A percentile compares a stretch with the other conserved stretches of the same genome.
Conservation (phyloP, 2,797 vertebrate genomes). For the Ciconia nigra region DNA sequence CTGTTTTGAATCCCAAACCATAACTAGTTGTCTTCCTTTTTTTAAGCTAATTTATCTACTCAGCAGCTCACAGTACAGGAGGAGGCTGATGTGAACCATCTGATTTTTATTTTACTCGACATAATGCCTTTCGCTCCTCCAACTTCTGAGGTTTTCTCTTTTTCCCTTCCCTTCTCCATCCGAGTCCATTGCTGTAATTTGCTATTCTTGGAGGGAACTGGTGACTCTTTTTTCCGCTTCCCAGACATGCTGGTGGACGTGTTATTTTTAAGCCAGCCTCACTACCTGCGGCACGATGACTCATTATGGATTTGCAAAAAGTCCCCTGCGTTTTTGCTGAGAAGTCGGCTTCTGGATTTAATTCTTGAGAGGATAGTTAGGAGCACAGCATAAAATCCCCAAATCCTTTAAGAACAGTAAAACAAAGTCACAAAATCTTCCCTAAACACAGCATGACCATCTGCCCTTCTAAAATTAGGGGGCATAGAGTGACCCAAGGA, state of each 20-base stretch:
- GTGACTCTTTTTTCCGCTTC: neutral
- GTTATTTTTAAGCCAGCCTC: conserved; percentile 6
- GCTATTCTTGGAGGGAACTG: neutral
- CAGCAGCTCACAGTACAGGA: neutral
- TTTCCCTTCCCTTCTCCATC: neutral
- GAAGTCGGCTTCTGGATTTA: neutral
- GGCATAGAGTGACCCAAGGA: neutral
- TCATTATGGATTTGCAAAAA: neutral
- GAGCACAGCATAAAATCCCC: neutral
- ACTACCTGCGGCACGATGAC: neutral
- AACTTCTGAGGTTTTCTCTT: neutral
- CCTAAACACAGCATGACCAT: neutral
- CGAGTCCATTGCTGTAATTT: neutral
- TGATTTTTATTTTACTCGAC: neutral
- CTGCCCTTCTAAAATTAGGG: neutral
- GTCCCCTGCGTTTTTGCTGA: neutral
- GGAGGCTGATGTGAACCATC: neutral
- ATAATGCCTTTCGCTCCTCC: neutral
- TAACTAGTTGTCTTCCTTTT: neutral
- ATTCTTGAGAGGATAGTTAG: neutral
- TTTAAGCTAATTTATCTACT: neutral
- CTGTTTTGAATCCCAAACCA: neutral
- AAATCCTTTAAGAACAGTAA: neutral
- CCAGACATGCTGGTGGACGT: neutral
- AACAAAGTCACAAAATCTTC: neutral